These are phyloP conservation scores for Neria commutata DNA, from an alignment of 2,888 invertebrate species.

Conservation along the genomic window DNA sequence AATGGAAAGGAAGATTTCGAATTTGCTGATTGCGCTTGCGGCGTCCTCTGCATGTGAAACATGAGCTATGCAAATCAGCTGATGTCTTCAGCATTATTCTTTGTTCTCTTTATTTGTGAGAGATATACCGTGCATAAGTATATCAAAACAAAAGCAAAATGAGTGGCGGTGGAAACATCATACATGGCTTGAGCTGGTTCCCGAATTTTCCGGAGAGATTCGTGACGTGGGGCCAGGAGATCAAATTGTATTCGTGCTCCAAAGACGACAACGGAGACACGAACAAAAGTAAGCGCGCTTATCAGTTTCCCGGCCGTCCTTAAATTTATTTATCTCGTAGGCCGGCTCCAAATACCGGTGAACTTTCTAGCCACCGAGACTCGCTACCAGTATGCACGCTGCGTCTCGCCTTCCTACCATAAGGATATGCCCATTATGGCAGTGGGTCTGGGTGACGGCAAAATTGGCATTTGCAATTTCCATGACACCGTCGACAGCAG, in stretches of 20 bases:
- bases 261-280: slow-evolving; percentile 36
- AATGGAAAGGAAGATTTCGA: too few relatives aligned
- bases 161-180: slow-evolving; percentile 67
- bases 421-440: slow-evolving; percentile 81
- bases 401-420: slow-evolving; percentile 86
- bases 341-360: slow-evolving; percentile 48
- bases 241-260: slow-evolving; percentile 76
- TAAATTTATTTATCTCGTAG: slow-evolving; percentile 28
- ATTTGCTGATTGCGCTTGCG: too few relatives aligned
- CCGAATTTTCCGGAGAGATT: slow-evolving; percentile 80
- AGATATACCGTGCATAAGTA: too few relatives aligned
- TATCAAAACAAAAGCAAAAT: too few relatives aligned
- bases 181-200: slow-evolving; percentile 87
- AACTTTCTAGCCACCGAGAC: slow-evolving; percentile 56
- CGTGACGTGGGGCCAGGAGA: slow-evolving; percentile 88
- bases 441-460: slow-evolving; percentile 88
- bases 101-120: too few relatives aligned
- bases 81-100: too few relatives aligned
- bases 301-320: slow-evolving; percentile 1
- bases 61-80: too few relatives aligned
- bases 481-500: slow-evolving; percentile 70
- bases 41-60: too few relatives aligned
- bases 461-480: slow-evolving; percentile 80
- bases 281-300: slow-evolving; percentile 33
- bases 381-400: slow-evolving; percentile 78